A percentile compares a stretch with the other conserved stretches of the same genome.
These are phyloP conservation scores for Myrmophylax atrothorax DNA, from an alignment of 2,113 vertebrate species.

Conservation along the genomic window DNA sequence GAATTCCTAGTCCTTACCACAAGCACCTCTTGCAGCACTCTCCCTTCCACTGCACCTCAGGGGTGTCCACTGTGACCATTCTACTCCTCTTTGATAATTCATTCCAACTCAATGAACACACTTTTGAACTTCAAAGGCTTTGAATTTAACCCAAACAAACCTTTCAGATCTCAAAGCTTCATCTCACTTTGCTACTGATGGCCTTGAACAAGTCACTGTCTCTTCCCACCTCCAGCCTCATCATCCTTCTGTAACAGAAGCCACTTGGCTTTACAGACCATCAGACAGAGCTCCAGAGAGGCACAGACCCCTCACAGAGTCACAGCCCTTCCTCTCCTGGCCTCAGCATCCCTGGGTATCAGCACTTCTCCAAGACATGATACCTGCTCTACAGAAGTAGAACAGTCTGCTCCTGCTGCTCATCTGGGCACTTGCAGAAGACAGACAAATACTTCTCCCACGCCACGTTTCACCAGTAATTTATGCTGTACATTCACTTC, in stretches of 20 bases:
- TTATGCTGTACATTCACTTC: neutral
- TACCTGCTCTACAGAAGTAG: neutral
- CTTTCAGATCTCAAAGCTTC: neutral
- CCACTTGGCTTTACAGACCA: neutral
- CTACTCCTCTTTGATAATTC: neutral
- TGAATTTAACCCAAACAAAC: neutral
- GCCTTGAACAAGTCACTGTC: neutral
- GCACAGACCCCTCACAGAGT: neutral
- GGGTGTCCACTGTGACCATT: neutral
- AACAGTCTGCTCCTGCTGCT: neutral
- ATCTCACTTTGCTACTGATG: neutral
- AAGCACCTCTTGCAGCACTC: neutral
- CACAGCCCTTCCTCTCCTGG: neutral
- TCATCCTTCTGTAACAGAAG: neutral
- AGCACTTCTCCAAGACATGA: rapidly evolving
- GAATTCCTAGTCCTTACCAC: neutral
- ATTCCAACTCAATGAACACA: neutral
- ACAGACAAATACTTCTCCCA: neutral
- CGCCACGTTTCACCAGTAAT: neutral
- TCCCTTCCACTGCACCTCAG: neutral
- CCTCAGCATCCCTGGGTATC: neutral
- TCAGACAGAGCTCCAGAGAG: neutral
- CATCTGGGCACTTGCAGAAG: neutral
- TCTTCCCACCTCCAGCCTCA: neutral
- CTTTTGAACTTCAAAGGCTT: neutral